These are phyloP conservation scores for Stichodactyla mertensii DNA, from an alignment of 64 coral and sea anemone genomes.

Conservation along the genomic window DNA sequence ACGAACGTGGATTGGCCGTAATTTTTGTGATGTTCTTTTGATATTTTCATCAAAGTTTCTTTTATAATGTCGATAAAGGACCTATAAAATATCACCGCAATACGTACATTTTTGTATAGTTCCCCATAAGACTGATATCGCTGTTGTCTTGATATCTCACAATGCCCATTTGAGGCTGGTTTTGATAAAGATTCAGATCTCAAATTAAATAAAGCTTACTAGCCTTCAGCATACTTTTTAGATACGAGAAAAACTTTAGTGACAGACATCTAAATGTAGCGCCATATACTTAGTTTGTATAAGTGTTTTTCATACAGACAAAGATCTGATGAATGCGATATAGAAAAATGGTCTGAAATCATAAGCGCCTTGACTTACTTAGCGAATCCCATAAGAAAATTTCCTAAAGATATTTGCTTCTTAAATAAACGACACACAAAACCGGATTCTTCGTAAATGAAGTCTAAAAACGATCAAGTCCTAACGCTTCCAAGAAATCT, in stretches of 20 bases:
- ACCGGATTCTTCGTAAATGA: conserved; percentile 7
- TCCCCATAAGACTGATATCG: neutral
- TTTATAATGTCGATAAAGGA: neutral
- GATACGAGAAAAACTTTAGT: neutral
- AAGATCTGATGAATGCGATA: neutral
- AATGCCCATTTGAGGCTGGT: neutral
- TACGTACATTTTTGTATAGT: neutral
- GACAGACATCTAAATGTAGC: neutral
- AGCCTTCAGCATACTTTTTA: neutral
- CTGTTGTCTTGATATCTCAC: neutral
- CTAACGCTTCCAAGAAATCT: neutral
- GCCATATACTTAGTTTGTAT: neutral
- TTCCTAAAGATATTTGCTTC: neutral
- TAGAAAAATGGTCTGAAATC: neutral
- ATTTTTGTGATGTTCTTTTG: neutral
- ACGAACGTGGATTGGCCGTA: neutral
- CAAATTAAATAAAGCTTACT: too few relatives aligned
- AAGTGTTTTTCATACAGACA: neutral
- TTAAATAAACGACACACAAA: neutral
- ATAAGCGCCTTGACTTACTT: neutral
- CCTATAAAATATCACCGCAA: neutral
- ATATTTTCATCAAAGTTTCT: neutral
- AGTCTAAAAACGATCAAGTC: neutral
- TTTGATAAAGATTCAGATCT: too few relatives aligned
- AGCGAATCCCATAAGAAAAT: neutral